Evolutionary conservation across 2,888 invertebrate genomes (phyloP), one percentile per base, ranked within the genome.

Genomic region (Hermaeophaga mercurialis): DNA sequence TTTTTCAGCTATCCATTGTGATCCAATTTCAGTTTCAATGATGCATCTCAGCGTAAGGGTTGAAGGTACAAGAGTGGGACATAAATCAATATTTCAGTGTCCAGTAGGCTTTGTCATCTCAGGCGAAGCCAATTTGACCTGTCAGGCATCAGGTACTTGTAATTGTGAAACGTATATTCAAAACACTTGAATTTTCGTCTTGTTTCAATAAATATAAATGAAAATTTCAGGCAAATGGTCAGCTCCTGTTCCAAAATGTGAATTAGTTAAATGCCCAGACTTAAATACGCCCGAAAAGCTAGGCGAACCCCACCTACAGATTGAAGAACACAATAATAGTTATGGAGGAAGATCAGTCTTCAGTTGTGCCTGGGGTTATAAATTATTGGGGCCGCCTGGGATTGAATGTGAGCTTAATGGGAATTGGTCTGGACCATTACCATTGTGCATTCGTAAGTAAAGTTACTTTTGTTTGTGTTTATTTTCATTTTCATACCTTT

Each of bases 351-450:
- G 87, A 47, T 90, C 90, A 9, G 84, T 89, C 65, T 94, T 93
- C 80, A 85, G 86, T 62, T 94, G 94, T 73, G 85, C 90, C 60
- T 91, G 90, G 88, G 92, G 93, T 53, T 90, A 91, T 75, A 82
- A 85, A 59, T 82, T 94, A 47, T 81, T 83, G 47, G 94, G 93
- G 8, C 82, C 86, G 39, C 88, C 90, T 5, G 89, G 87, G 26
- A 81, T 93, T 58, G 89, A 88, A 75, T 94, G 94, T 77, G 87
- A 88, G 73, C 82, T 86, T 47, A 86, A 87, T 73, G 91, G 91
- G 54, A 82, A 81, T 59, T 94, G 93, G 92, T 89, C 89, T 54
- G 89, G 89, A 33, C 82, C 85, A 34, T 81, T 87, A 62, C 93
- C 93, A 14, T 82, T 82, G 64, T 94, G 93, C 76, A 80, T 84